Evolutionary conservation across 2,888 invertebrate genomes (phyloP), one percentile per base, ranked within the genome.

Genomic region (Trissonchulus latispiculum): DNA sequence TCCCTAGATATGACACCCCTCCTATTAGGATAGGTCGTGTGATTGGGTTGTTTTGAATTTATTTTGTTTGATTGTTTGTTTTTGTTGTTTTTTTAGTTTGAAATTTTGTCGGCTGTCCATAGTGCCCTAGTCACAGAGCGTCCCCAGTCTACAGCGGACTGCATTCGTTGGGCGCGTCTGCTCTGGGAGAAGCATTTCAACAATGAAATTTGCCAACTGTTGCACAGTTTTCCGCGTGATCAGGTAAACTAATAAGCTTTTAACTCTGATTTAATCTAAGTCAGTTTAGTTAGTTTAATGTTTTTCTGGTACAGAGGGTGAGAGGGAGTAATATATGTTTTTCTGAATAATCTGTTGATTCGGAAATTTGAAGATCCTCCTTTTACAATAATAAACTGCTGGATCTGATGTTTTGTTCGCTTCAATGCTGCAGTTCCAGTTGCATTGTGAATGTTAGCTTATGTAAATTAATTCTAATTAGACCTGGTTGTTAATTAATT

Each of bases 171-270:
- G 95, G 94, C 94, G 0, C 89, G 95, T 32, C 66, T 74, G 36
- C 83, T 86, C 71, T 87, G 83, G 81, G 90, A 96, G 84, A 91
- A 92, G 75, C 92, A 95, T 82, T 99, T 93, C 86, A 88, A 89
- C 80, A 95, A 96, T 87, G 93, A 94, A 85, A 99, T 99, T 80
- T 89, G 90, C 78, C 99, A 99, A 85, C 87, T 99, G 77, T 87
- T 99, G 36, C 96, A 90, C 86, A 99, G 96, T 86, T 99, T 99
- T 86, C 99, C 99, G 3, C 90, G 92, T 0, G 91, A 95, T 85
- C 92, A 93, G 84, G 85, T 90, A 35, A 33, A 59, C 74, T 28
- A 61, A 48, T n/a, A n/a, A n/a, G n/a, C n/a, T n/a, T n/a, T n/a
- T n/a, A n/a, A n/a, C n/a, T n/a, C n/a, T n/a, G n/a, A n/a, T n/a